Evolutionary conservation across 2,888 invertebrate genomes (phyloP), one percentile per base, ranked within the genome.

Genomic region (Ethmia dodecea): DNA sequence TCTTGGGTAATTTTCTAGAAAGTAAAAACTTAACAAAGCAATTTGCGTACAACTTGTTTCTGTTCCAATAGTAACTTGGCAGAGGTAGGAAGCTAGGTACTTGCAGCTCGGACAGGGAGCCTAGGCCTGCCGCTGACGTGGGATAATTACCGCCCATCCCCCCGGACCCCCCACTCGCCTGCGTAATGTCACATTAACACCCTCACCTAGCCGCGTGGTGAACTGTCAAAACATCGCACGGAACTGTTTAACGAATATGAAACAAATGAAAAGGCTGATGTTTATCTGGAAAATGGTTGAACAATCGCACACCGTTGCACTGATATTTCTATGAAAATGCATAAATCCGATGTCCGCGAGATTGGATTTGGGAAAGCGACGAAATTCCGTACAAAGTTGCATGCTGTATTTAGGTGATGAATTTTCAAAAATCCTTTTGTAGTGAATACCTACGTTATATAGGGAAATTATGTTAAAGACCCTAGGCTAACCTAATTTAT

Each of bases 171-270:
- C 37, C 48, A 54, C 41, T 35, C 24, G 43, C 38, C 40, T 45
- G 39, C 56, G 74, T 79, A 80, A 83, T 83, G 84, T 80, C 79
- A 83, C 74, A 84, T 84, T 84, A 84, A 74, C 84, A 78, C 80
- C 80, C 74, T 68, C 55, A 66, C 73, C 65, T 60, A 57, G 43
- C 44, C 53, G 57, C 69, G 65, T 58, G 60, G 60, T 49, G 53
- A 70, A 66, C 80, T 81, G 81, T 84, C 83, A 83, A 81, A 84
- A 81, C 75, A 77, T 71, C 65, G 63, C 59, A 55, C 56, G 53
- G 53, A 47, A 60, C 60, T 67, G 65, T 72, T 74, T 66, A 72
- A 74, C 71, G 65, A 71, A 66, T 65, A 65, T 60, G 60, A 62
- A 64, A 61, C 55, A 64, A 74, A 70, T 70, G 67, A 66, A 73